Evolutionary conservation across 2,113 vertebrate genomes (phyloP), one percentile per base, ranked within the genome.

Genomic region (Tyto alba): DNA sequence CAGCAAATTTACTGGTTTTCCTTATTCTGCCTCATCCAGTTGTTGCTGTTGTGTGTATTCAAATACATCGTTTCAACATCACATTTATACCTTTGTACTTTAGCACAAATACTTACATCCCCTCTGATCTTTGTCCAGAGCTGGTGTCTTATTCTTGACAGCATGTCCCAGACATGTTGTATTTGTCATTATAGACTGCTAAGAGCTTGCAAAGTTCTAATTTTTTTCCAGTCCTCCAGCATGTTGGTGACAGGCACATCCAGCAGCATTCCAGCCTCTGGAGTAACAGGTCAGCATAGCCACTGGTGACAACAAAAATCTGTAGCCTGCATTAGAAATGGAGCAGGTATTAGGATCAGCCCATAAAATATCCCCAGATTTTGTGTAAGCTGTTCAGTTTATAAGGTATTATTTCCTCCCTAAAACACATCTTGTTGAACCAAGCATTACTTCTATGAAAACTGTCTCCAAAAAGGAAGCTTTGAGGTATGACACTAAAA

Each of bases 51-150:
- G 23, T 68, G 19, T 60, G 18, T 52, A 78, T 95, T 78, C 53
- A 88, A 85, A 96, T 90, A 43, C 7, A 41, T 22, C 7, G 7
- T 95, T 96, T 91, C 91, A 82, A 93, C 87, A 94, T 36, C 59
- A 32, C 73, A 45, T 75, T 85, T 90, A 92, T 75, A 94, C 76
- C 89, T 95, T 95, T 95, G 84, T 63, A 95, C 89, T 85, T 94
- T 18, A 85, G 68, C 66, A 87, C 84, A 88, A 77, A 84, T 77
- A 69, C 53, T 45, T 88, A 29, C 18, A 83, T 32, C 22, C 56
- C 27, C 22, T 63, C 50, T 84, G 80, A 95, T 92, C 72, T 95
- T 93, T 94, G 94, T 85, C 72, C 80, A 56, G 64, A 67, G 36
- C 29, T 89, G 68, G 18, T 69, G 73, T 84, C 68, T 91, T 96